Conservation (phyloP, 1,140 invertebrate species). For the Atta colombica region DNA sequence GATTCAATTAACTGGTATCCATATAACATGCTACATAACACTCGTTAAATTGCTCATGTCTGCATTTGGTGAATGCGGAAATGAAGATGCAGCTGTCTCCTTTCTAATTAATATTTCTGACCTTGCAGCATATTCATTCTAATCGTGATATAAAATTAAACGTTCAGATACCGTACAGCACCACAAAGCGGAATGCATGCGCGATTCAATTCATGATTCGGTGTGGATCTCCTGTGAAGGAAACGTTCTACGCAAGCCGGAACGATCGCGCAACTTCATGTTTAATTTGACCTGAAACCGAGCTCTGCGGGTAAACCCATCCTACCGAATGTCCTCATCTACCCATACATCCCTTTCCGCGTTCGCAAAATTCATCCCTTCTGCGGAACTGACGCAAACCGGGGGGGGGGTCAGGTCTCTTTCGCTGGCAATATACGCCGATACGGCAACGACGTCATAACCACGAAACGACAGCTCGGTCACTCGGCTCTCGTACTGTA, state of each 20-base stretch:
- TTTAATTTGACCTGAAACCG: constrained; percentile 78
- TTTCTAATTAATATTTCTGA: constrained; percentile 35
- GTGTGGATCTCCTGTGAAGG: constrained; percentile 37
- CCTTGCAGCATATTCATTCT: not conserved
- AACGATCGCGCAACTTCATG: constrained; percentile 57
- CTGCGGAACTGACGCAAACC: constrained; percentile 12
- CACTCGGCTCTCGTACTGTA: constrained; percentile 26
- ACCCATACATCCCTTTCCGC: not conserved
- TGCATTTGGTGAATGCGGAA: not conserved
- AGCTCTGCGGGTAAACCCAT: constrained; percentile 62
- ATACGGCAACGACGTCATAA: constrained; percentile 75
- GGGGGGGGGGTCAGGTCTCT: constrained; percentile 37
- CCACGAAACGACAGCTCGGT: constrained; percentile 67
- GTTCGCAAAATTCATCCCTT: constrained; percentile 43
- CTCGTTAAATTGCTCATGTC: not conserved
- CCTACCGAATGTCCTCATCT: not conserved
- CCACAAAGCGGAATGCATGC: not conserved
- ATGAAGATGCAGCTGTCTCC: not conserved
- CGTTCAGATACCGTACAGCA: not conserved
- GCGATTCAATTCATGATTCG: constrained; percentile 17
- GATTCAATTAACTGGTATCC: not conserved
- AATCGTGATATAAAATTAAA: constrained; percentile 50
- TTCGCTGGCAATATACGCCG: constrained; percentile 58
- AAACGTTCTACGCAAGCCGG: constrained; percentile 10
- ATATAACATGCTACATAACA: not conserved